Evolutionary conservation across 2,888 invertebrate genomes (phyloP).

Genomic region (Hipparchia semele): DNA sequence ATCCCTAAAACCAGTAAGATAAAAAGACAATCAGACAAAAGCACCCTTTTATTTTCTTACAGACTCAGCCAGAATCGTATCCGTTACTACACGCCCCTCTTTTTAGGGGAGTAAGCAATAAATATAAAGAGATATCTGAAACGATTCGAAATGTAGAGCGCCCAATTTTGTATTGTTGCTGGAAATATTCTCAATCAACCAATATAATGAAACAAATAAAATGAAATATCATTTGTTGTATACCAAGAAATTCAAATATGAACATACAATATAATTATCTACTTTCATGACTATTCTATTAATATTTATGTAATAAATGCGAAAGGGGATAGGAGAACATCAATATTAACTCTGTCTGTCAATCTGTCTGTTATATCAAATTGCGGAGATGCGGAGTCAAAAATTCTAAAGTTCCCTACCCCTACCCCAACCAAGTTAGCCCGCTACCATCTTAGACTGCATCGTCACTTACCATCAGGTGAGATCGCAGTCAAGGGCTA

Average conservation of each 20-base stretch:
- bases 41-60: conserved; percentile 24
- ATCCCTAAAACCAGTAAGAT: neutral
- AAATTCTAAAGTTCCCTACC: too few relatives aligned
- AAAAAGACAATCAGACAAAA: conserved; percentile 22
- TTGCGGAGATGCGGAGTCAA: too few relatives aligned
- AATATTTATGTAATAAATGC: too few relatives aligned
- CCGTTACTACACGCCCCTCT: conserved; percentile 18
- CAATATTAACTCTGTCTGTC: too few relatives aligned
- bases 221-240: neutral
- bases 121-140: conserved; percentile 18
- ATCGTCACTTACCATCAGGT: too few relatives aligned
- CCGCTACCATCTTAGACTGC: too few relatives aligned
- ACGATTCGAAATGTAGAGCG: conserved; percentile 2
- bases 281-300: too few relatives aligned
- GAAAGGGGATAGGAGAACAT: too few relatives aligned
- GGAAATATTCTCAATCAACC: neutral
- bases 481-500: too few relatives aligned
- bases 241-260: neutral
- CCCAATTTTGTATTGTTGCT: conserved; percentile 4
- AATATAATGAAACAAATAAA: neutral
- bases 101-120: conserved; percentile 22
- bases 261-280: neutral
- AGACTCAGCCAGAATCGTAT: conserved; percentile 22
- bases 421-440: too few relatives aligned
- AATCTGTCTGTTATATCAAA: too few relatives aligned